phyloP scores from a whole-genome alignment of 2,113 vertebrate species.

The Rutilus rutilus region DNA sequence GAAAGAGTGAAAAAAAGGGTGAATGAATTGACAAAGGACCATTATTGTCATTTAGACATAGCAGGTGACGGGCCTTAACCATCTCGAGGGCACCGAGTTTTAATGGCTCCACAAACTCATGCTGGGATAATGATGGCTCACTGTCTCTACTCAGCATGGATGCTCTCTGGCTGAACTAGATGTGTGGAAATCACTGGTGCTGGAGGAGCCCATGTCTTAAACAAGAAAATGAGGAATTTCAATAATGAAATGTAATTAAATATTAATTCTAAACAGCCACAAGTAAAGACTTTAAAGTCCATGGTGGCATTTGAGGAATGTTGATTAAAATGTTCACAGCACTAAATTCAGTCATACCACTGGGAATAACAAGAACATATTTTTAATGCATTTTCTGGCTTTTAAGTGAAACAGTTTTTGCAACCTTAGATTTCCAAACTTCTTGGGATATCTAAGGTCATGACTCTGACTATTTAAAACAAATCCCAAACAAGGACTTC shows the following conservation, averaged over 20 bases:
- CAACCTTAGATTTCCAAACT: neutral
- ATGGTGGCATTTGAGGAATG: slow-evolving; percentile 4
- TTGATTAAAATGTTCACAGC: neutral
- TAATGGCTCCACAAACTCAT: slow-evolving; percentile 32
- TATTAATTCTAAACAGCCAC: slow-evolving; percentile 18
- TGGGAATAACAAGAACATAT: neutral
- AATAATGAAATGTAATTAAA: neutral
- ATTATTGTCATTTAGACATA: slow-evolving; percentile 41
- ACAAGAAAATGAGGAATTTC: slow-evolving; percentile 17
- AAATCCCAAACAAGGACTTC: neutral
- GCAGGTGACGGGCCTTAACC: slow-evolving; percentile 44
- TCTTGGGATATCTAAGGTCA: neutral
- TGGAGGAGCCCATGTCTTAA: neutral
- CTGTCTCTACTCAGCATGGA: slow-evolving; percentile 55
- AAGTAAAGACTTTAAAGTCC: slow-evolving; percentile 3
- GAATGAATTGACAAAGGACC: slow-evolving; percentile 39
- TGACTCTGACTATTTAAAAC: neutral
- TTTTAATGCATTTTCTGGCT: neutral
- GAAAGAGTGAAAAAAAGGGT: slow-evolving; percentile 1
- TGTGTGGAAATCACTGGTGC: slow-evolving; percentile 58
- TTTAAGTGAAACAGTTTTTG: neutral
- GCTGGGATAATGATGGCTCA: slow-evolving; percentile 62
- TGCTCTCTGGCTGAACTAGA: slow-evolving; percentile 40
- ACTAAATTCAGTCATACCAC: neutral
- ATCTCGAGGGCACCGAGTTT: slow-evolving; percentile 44